Evolutionary conservation across 2,888 invertebrate species (phyloP).

Genomic region (Strigamia transsilvanica): DNA sequence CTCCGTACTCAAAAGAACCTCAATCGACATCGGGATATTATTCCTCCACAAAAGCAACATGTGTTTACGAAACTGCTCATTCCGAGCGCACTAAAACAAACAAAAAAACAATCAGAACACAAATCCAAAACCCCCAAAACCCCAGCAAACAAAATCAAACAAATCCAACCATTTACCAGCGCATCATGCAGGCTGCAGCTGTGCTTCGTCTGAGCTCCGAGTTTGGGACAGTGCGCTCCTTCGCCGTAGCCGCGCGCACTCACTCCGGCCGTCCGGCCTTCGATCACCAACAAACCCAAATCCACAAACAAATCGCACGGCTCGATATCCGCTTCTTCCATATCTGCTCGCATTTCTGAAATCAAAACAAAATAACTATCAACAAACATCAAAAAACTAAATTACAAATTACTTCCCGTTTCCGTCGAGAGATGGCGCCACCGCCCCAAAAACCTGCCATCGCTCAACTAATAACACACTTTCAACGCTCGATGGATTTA

Average conservation of each 20-base stretch:
- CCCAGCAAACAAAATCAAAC: neutral
- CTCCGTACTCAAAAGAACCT: constrained; percentile 78
- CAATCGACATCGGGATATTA: constrained; percentile 79
- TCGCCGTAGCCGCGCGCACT: constrained; percentile 71
- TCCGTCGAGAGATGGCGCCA: neutral
- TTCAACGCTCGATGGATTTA: constrained; percentile 4
- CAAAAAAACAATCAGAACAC: neutral
- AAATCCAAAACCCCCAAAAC: neutral
- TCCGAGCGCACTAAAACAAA: constrained; percentile 68
- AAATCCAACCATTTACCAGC: constrained; percentile 59
- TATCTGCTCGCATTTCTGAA: constrained; percentile 58
- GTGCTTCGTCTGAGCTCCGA: constrained; percentile 63
- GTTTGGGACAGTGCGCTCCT: constrained; percentile 72
- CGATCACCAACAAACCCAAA: constrained; percentile 72
- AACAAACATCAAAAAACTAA: neutral
- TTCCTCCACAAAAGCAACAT: constrained; percentile 75
- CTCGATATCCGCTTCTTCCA: constrained; percentile 62
- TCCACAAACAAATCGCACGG: constrained; percentile 69
- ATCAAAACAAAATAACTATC: neutral
- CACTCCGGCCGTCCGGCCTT: constrained; percentile 69
- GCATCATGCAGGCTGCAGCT: constrained; percentile 61
- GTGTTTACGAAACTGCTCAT: constrained; percentile 68
- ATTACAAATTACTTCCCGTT: neutral
- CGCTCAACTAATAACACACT: neutral
- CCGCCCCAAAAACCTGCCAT: neutral